phyloP scores from a whole-genome alignment of 2,888 invertebrate genomes.

The Drosophila mulleri region DNA sequence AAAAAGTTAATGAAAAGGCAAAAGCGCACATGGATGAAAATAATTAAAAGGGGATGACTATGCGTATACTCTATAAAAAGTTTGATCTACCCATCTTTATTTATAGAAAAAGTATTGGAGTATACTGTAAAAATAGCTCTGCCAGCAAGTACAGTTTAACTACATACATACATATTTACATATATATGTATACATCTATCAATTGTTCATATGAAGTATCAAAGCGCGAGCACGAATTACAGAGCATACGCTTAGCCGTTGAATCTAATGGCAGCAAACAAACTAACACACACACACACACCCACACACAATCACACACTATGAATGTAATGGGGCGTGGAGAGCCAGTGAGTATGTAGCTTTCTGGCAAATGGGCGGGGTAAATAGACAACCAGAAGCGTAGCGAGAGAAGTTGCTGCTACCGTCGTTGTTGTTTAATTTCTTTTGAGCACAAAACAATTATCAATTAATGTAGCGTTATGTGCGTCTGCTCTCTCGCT shows the following conservation, averaged over 20 bases:
- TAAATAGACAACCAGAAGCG: not conserved
- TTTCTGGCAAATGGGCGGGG: constrained; percentile 10
- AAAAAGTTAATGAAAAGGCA: constrained; percentile 74
- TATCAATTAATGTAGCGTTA: constrained; percentile 78
- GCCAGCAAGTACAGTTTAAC: not conserved
- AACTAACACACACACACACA: constrained; percentile 14
- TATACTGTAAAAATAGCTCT: not conserved
- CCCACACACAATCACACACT: constrained; percentile 5
- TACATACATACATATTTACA: not conserved
- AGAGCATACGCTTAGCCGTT: constrained; percentile 17
- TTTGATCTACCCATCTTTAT: not conserved
- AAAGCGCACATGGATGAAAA: constrained; percentile 26
- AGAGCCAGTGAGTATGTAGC: constrained; percentile 33
- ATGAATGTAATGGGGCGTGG: constrained; percentile 65
- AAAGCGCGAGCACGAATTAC: not conserved
- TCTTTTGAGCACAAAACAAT: constrained; percentile 79
- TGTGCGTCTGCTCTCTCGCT: constrained; percentile 24
- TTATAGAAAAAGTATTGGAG: not conserved
- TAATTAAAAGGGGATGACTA: constrained; percentile 11
- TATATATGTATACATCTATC: not conserved
- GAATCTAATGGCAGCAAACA: constrained; percentile 22
- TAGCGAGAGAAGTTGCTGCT: constrained; percentile 26
- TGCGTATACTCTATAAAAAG: constrained; percentile 33
- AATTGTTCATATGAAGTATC: constrained; percentile 5
- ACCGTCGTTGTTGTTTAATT: constrained; percentile 65